Evolutionary conservation across 1,140 invertebrate genomes (phyloP).

Genomic region (Lutraria rhynchaena): DNA sequence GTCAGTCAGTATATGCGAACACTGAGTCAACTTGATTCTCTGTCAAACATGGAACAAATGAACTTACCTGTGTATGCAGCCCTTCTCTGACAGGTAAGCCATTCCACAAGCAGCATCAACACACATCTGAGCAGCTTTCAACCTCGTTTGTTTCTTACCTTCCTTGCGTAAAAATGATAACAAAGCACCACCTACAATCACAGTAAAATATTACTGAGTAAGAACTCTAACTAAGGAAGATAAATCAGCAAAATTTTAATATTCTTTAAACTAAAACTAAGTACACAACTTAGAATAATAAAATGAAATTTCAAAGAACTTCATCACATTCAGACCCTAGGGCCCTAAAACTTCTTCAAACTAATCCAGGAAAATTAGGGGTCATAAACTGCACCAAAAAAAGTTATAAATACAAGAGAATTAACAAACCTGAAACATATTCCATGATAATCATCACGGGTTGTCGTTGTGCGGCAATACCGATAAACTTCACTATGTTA

Average conservation of each 20-base stretch:
- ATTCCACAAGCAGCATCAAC: slow-evolving; percentile 96
- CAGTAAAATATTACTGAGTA: too few species aligned
- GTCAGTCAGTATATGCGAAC: too few species aligned
- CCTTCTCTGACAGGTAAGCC: slow-evolving; percentile 97
- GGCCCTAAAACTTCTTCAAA: too few species aligned
- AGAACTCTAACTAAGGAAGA: too few species aligned
- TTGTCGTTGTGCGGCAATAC: slow-evolving; percentile 98
- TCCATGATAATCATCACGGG: slow-evolving; percentile 99
- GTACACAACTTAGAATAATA: too few species aligned
- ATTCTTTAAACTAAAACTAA: too few species aligned
- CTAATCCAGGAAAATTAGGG: too few species aligned
- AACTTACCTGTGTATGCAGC: slow-evolving; percentile 92
- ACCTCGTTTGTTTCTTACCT: slow-evolving; percentile 83
- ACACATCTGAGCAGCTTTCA: slow-evolving; percentile 94
- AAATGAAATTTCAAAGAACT: too few species aligned
- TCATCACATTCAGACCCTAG: too few species aligned
- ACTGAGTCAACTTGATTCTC: not conserved
- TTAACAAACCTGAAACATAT: slow-evolving; percentile 90
- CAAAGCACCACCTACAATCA: slow-evolving; percentile 96
- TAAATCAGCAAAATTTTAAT: too few species aligned
- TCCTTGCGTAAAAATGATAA: slow-evolving; percentile 93
- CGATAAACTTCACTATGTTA: slow-evolving; percentile 93
- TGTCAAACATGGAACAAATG: not conserved
- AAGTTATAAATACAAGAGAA: not conserved
- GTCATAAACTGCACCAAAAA: not conserved